These are phyloP conservation scores for Deroplatys truncata DNA, from an alignment of 2,888 invertebrate species.

Conservation along the genomic window DNA sequence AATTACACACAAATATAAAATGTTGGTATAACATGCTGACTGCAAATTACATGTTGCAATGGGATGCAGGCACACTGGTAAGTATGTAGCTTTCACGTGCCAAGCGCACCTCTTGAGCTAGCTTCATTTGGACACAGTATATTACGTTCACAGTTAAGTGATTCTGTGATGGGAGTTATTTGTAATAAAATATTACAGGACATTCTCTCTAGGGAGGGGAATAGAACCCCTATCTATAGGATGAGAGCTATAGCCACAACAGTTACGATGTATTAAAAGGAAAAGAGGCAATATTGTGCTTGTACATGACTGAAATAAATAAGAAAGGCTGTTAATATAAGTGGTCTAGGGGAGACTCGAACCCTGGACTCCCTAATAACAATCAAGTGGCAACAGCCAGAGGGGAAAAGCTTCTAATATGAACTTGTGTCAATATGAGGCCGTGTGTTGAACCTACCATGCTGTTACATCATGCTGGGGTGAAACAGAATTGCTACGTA, in stretches of 20 bases:
- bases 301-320: neutral
- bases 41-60: no score
- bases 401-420: neutral
- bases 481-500: neutral
- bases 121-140: no score
- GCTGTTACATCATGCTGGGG: neutral
- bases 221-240: neutral
- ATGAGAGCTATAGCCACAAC: neutral
- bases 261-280: neutral
- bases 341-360: neutral
- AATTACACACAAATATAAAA: no score
- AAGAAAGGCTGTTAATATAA: neutral
- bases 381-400: neutral
- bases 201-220: neutral
- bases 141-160: no score
- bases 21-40: no score
- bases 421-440: neutral
- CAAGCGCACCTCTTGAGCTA: no score
- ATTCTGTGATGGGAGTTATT: no score
- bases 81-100: no score
- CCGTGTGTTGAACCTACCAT: neutral
- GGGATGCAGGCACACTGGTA: no score
- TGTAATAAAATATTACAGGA: no score
- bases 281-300: neutral
- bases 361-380: neutral